These are phyloP conservation scores for Cacoxenus indagator DNA, from an alignment of 2,888 invertebrate genomes.

Conservation along the genomic window DNA sequence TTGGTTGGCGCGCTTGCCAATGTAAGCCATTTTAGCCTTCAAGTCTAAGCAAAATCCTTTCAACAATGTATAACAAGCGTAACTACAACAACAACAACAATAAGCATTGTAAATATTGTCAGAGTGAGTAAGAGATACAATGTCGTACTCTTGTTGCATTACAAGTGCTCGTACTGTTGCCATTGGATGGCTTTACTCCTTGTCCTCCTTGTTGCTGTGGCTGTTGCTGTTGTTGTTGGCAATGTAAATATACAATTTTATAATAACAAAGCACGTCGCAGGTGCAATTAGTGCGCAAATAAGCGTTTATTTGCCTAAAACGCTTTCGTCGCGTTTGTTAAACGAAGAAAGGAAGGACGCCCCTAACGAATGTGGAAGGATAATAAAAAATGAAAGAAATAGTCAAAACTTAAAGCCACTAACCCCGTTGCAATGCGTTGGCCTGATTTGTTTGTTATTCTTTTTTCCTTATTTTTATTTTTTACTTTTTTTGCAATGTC, in stretches of 20 bases:
- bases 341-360: background rate
- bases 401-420: background rate
- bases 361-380: background rate
- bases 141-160: background rate
- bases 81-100: constrained; percentile 37
- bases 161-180: background rate
- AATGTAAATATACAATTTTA: constrained; percentile 58
- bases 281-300: constrained; percentile 63
- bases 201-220: constrained; percentile 23
- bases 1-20: constrained; percentile 54
- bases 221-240: constrained; percentile 23
- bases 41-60: constrained; percentile 37
- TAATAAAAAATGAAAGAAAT: background rate
- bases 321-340: background rate
- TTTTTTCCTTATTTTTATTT: background rate
- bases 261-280: constrained; percentile 63
- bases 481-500: background rate
- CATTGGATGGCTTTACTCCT: background rate
- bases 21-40: constrained; percentile 46
- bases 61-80: constrained; percentile 5
- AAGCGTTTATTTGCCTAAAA: constrained; percentile 56
- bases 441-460: background rate
- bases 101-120: constrained; percentile 45
- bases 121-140: constrained; percentile 34
- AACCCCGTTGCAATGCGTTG: background rate